phyloP scores from a whole-genome alignment of 2,888 invertebrate species.

The Platycnemis pennipes region DNA sequence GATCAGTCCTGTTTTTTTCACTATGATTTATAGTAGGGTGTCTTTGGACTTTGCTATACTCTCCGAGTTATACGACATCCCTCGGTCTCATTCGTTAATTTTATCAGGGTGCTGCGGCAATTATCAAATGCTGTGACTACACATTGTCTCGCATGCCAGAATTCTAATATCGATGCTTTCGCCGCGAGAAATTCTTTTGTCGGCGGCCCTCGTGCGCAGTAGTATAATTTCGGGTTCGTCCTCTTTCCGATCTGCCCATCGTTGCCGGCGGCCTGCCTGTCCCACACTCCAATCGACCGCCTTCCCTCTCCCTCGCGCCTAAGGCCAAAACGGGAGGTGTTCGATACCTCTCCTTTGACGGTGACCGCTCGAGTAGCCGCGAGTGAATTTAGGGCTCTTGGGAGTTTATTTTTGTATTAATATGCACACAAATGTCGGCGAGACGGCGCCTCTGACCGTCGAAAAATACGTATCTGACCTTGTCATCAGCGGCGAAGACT shows the following conservation, averaged over 20 bases:
- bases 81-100: no score
- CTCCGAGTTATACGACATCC: no score
- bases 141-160: no score
- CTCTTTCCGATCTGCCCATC: background rate
- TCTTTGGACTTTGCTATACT: no score
- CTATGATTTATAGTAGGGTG: no score
- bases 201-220: no score
- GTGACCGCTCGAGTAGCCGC: background rate
- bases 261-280: background rate
- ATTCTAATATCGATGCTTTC: no score
- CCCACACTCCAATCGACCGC: background rate
- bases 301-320: background rate
- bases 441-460: background rate
- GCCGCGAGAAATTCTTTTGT: no score
- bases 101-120: no score
- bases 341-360: background rate
- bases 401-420: background rate
- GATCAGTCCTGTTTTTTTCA: no score
- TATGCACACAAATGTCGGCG: background rate
- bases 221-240: background rate
- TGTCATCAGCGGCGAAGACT: background rate
- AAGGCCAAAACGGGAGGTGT: background rate
- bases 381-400: constrained; percentile 1
- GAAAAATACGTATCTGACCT: constrained; percentile 9
- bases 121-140: no score